phyloP scores from a whole-genome alignment of 2,888 invertebrate species.

The Dryocosmus kuriphilus region DNA sequence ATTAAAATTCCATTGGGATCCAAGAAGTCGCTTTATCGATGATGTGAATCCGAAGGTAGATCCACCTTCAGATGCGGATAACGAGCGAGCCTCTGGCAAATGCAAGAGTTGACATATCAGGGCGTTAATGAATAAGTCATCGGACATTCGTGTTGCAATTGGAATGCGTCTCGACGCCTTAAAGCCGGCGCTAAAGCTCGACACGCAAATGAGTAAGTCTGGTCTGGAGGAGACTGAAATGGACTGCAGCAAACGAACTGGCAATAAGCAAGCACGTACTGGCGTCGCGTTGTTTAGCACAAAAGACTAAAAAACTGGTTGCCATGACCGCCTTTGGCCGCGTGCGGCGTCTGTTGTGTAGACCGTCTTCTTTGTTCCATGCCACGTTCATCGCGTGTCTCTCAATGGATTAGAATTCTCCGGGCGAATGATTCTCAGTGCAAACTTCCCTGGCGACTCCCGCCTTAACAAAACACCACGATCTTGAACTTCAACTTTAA shows the following conservation, averaged over 20 bases:
- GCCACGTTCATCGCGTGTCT: constrained; percentile 25
- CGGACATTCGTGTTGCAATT: constrained; percentile 33
- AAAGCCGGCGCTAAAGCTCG: constrained; percentile 31
- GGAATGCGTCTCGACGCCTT: constrained; percentile 43
- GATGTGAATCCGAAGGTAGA: constrained; percentile 1
- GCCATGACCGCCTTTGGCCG: constrained; percentile 26
- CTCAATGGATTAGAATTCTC: constrained; percentile 35
- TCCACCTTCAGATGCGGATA: not conserved
- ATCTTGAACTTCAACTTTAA: constrained; percentile 12
- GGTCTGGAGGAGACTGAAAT: constrained; percentile 29
- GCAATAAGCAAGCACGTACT: not conserved
- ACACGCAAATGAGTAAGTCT: constrained; percentile 23
- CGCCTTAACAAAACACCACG: constrained; percentile 4
- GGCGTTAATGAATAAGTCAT: constrained; percentile 54
- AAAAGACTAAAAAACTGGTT: constrained; percentile 35
- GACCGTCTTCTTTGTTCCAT: constrained; percentile 17
- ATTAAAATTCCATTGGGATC: not conserved
- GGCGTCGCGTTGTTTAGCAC: constrained; percentile 31
- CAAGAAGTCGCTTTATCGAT: not conserved
- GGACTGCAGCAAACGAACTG: constrained; percentile 17
- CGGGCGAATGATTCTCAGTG: not conserved
- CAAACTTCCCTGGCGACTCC: not conserved
- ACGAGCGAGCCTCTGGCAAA: constrained; percentile 13
- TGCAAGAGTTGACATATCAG: constrained; percentile 29
- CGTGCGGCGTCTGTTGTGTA: not conserved